Percentiles rank a stretch among this genome's conserved stretches.
Conservation (phyloP, 2,888 invertebrate species). For the Tipula lateralis region DNA sequence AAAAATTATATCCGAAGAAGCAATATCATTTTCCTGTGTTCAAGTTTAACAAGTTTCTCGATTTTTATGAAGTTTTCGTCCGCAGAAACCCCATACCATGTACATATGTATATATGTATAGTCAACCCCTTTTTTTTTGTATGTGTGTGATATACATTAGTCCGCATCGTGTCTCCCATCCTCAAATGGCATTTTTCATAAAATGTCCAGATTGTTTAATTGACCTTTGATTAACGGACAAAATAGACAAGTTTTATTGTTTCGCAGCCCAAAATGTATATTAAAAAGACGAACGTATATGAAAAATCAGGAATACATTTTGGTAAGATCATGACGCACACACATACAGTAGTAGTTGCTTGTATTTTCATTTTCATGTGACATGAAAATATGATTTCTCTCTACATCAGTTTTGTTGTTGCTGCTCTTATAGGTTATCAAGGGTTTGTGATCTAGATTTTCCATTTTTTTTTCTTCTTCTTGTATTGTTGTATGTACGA, state of each 20-base stretch:
- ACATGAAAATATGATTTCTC: constrained; percentile 16
- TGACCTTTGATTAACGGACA: not conserved
- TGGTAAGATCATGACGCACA: not conserved
- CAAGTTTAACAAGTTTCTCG: constrained; percentile 24
- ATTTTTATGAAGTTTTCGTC: not conserved
- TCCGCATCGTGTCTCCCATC: constrained; percentile 7
- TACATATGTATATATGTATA: no score
- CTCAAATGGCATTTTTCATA: not conserved
- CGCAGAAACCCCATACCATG: no score
- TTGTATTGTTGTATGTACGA: not conserved
- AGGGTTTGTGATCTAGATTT: constrained; percentile 19
- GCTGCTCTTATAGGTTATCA: constrained; percentile 6
- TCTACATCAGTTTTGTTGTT: not conserved
- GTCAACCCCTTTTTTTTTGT: not conserved
- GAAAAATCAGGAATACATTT: not conserved
- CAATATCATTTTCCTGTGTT: not conserved
- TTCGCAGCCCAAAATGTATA: not conserved
- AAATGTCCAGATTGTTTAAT: not conserved
- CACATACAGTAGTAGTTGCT: not conserved
- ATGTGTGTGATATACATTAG: not conserved
- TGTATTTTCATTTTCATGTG: not conserved
- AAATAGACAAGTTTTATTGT: constrained; percentile 19
- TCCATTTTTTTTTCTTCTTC: constrained; percentile 9
- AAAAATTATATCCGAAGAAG: not conserved
- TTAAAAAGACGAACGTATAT: not conserved